phyloP scores from a whole-genome alignment of 2,113 vertebrate species.

The Lagopus muta region DNA sequence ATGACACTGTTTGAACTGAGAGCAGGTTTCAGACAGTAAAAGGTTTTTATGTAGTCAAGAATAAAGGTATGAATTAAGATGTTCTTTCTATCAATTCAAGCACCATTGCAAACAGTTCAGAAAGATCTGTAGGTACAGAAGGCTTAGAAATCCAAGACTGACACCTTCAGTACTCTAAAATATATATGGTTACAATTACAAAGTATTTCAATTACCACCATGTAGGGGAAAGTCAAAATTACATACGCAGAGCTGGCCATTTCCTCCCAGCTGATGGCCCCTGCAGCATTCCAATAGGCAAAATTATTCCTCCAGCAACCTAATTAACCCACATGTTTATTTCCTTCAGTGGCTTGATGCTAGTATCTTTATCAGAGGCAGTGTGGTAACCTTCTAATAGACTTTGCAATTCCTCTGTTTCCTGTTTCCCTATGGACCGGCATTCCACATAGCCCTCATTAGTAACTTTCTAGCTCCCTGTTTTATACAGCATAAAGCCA shows the following conservation, averaged over 20 bases:
- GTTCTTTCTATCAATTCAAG: background rate
- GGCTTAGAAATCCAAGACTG: background rate
- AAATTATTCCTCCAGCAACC: background rate
- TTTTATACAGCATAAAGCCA: background rate
- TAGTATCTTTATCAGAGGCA: background rate
- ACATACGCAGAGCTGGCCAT: background rate
- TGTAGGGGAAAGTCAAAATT: background rate
- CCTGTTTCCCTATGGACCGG: background rate
- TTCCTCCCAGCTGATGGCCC: background rate
- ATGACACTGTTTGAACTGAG: conserved; percentile 38
- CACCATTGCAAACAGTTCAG: background rate
- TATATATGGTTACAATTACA: too few species aligned
- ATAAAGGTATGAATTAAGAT: conserved; percentile 23
- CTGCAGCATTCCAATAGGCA: background rate
- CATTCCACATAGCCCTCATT: background rate
- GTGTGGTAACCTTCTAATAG: background rate
- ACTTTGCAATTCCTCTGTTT: background rate
- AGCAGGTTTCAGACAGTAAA: conserved; percentile 14
- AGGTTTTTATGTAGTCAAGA: conserved; percentile 9
- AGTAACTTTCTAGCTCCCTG: background rate
- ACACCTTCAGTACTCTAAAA: background rate
- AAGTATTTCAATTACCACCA: background rate
- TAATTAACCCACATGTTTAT: background rate
- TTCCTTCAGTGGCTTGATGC: background rate
- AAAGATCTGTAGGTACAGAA: background rate